Evolutionary conservation across 2,888 invertebrate genomes (phyloP).

Genomic region (Mythimna loreyi): DNA sequence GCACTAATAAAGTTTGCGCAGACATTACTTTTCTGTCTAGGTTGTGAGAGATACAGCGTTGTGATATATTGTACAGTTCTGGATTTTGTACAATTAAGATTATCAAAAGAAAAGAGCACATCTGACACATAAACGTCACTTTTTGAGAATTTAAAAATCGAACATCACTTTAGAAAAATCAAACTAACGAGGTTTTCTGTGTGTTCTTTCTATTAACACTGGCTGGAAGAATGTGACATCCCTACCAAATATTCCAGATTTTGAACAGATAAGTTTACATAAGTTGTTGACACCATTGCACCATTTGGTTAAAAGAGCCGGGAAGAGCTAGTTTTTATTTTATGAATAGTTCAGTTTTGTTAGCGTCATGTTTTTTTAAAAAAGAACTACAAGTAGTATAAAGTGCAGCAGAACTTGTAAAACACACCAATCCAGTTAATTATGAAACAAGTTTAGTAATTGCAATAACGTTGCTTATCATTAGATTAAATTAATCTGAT

Average conservation of each 20-base stretch:
- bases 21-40: constrained; percentile 21
- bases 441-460: constrained; percentile 64
- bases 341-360: not conserved
- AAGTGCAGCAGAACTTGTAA: constrained; percentile 25
- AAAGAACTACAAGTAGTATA: not conserved
- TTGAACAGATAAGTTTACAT: constrained; percentile 1
- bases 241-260: constrained; percentile 1
- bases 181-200: constrained; percentile 11
- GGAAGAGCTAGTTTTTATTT: not conserved
- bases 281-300: constrained; percentile 13
- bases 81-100: not conserved
- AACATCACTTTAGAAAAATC: not conserved
- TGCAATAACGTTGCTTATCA: constrained; percentile 60
- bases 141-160: constrained; percentile 9
- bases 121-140: not conserved
- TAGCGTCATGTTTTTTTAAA: not conserved
- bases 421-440: constrained; percentile 36
- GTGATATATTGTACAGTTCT: constrained; percentile 10
- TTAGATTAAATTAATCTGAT: constrained; percentile 63
- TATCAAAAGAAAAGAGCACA: no score
- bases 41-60: constrained; percentile 29
- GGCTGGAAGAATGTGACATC: constrained; percentile 30
- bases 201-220: constrained; percentile 21
- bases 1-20: constrained; percentile 22
- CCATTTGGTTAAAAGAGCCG: not conserved